Evolutionary conservation across 2,888 invertebrate species (phyloP).

Genomic region (Parascotia fuliginaria): DNA sequence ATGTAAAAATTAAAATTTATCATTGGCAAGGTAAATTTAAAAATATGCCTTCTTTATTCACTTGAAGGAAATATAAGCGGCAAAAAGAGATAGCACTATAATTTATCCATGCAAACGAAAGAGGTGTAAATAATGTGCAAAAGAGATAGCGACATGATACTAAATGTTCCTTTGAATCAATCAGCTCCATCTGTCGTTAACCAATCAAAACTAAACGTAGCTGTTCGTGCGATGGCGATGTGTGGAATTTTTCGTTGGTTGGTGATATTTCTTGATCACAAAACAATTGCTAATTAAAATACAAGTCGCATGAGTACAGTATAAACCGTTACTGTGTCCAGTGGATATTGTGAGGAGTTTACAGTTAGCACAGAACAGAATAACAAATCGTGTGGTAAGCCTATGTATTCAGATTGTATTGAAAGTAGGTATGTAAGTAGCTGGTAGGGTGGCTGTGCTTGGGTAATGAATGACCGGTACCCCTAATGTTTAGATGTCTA

Average conservation of each 20-base stretch:
- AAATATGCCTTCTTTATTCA: constrained; percentile 3
- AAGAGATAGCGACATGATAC: constrained; percentile 11
- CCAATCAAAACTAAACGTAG: constrained; percentile 38
- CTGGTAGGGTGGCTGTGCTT: constrained; percentile 66
- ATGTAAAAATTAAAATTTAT: too few relatives aligned
- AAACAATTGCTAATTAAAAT: constrained; percentile 40
- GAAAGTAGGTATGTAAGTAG: constrained; percentile 70
- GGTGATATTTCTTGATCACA: constrained; percentile 58
- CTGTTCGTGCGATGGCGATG: constrained; percentile 65
- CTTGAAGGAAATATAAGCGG: not conserved
- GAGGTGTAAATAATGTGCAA: constrained; percentile 19
- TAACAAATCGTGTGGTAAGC: constrained; percentile 69
- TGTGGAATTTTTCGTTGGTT: constrained; percentile 69
- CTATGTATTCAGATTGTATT: constrained; percentile 72
- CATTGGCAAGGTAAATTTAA: too few relatives aligned
- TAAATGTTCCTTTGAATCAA: constrained; percentile 5
- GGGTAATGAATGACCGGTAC: constrained; percentile 77
- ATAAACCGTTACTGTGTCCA: constrained; percentile 14
- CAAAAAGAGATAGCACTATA: constrained; percentile 20
- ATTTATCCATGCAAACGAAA: not conserved
- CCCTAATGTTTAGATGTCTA: constrained; percentile 57
- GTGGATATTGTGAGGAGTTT: constrained; percentile 28
- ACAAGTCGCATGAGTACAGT: constrained; percentile 34
- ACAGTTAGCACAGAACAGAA: constrained; percentile 27
- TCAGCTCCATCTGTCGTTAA: constrained; percentile 46